phyloP scores from a whole-genome alignment of 2,113 vertebrate species.

The Lampris megalopsis region DNA sequence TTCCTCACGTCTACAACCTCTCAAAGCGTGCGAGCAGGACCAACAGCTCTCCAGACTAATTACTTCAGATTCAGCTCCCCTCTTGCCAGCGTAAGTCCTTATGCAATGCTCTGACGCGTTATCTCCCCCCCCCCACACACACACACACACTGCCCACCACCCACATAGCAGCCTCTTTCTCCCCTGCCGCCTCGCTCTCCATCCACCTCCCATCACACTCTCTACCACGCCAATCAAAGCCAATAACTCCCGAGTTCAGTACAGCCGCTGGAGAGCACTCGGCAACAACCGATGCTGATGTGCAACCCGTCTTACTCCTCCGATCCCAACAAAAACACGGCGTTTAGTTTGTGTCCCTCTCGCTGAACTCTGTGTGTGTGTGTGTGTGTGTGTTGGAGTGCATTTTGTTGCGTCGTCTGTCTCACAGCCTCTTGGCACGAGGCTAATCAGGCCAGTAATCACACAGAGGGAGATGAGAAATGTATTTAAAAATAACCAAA shows the following conservation, averaged over 20 bases:
- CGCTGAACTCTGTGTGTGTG: not conserved
- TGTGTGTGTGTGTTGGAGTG: not conserved
- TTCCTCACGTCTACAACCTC: not conserved
- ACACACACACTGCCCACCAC: conserved; percentile 42
- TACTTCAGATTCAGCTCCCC: conserved; percentile 44
- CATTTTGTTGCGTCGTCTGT: conserved; percentile 14
- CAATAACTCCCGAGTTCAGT: not conserved
- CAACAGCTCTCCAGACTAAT: conserved; percentile 35
- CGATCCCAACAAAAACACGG: not conserved
- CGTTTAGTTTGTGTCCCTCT: not conserved
- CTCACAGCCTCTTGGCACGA: conserved; percentile 31
- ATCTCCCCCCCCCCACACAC: not conserved
- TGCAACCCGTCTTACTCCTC: not conserved
- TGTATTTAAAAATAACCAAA: conserved; percentile 67
- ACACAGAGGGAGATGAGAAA: conserved; percentile 44
- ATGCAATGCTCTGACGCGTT: conserved; percentile 63
- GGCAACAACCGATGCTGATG: not conserved
- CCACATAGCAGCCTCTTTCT: conserved; percentile 47
- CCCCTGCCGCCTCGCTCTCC: conserved; percentile 28
- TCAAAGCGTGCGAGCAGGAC: conserved; percentile 24
- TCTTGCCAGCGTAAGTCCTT: conserved; percentile 47
- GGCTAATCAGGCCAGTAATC: conserved; percentile 64
- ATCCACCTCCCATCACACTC: conserved; percentile 15
- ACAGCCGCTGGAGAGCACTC: not conserved
- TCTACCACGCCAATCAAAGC: not conserved